phyloP scores from a whole-genome alignment of 2,113 vertebrate species.

The Dipodomys spectabilis region DNA sequence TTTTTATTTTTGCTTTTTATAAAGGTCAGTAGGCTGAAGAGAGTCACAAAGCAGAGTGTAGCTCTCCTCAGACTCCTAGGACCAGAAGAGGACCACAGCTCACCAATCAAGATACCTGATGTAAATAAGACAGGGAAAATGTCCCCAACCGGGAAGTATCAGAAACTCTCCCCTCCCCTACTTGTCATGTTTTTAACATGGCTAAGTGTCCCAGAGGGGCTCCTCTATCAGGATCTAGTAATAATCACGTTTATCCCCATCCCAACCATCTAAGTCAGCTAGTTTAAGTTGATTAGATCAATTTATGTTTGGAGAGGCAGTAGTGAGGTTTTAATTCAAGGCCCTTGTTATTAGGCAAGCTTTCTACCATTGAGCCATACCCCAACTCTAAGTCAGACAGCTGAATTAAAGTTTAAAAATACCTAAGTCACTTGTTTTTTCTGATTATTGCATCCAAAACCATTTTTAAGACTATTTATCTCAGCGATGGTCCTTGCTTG shows the following conservation, averaged over 20 bases:
- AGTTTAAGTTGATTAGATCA: too few species aligned
- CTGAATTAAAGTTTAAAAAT: neutral
- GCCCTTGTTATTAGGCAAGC: too few species aligned
- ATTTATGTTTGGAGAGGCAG: too few species aligned
- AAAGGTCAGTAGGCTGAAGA: neutral
- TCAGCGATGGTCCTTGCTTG: neutral
- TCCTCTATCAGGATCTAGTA: neutral
- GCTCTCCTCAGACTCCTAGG: neutral
- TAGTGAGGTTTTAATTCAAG: too few species aligned
- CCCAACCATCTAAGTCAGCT: neutral
- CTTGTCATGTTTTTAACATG: neutral
- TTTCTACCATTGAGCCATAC: too few species aligned
- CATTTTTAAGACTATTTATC: neutral
- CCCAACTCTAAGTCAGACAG: neutral
- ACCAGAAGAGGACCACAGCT: neutral
- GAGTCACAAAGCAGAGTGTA: neutral
- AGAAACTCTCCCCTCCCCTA: neutral
- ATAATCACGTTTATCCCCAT: neutral
- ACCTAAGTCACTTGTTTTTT: neutral
- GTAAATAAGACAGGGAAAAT: neutral
- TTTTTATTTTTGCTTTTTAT: neutral
- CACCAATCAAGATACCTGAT: neutral
- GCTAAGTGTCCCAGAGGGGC: neutral
- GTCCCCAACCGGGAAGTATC: neutral
- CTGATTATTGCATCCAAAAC: neutral